These are phyloP conservation scores for Nothocercus julius DNA, from an alignment of 2,113 vertebrate species.

Conservation along the genomic window DNA sequence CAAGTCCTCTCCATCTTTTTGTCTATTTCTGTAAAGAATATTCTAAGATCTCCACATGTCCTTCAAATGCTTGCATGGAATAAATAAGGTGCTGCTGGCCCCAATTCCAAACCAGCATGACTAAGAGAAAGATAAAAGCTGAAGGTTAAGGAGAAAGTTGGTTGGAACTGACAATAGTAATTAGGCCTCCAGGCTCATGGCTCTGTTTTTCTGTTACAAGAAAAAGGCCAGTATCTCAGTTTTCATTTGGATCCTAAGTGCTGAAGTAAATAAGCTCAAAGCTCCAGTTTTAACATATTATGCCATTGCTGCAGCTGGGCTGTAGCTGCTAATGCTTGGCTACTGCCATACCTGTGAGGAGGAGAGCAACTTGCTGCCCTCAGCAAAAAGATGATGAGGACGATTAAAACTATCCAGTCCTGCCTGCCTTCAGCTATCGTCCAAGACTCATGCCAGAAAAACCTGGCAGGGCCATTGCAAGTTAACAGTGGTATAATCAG, in stretches of 20 bases:
- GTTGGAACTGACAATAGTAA: not conserved
- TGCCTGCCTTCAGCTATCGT: no score
- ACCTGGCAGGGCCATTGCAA: no score
- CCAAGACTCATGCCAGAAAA: no score
- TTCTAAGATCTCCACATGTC: not conserved
- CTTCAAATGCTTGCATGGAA: not conserved
- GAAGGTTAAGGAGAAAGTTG: not conserved
- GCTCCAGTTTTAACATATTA: not conserved
- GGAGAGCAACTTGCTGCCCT: no score
- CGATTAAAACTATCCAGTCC: no score
- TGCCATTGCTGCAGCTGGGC: not conserved
- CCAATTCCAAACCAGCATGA: not conserved
- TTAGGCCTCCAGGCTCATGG: not conserved
- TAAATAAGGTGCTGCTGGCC: not conserved
- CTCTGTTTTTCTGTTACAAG: no score
- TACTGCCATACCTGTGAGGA: no score
- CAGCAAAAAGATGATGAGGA: no score
- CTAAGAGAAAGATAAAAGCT: not conserved
- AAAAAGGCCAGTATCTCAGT: no score
- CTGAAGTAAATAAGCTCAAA: no score
- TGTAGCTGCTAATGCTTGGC: no score
- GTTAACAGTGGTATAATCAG: not conserved
- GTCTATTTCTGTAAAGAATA: not conserved
- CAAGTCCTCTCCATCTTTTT: not conserved
- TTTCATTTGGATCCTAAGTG: no score